Base-by-base conservation (phyloP, 2,888 invertebrate species). In the Hofmannophila pseudospretella region DNA sequence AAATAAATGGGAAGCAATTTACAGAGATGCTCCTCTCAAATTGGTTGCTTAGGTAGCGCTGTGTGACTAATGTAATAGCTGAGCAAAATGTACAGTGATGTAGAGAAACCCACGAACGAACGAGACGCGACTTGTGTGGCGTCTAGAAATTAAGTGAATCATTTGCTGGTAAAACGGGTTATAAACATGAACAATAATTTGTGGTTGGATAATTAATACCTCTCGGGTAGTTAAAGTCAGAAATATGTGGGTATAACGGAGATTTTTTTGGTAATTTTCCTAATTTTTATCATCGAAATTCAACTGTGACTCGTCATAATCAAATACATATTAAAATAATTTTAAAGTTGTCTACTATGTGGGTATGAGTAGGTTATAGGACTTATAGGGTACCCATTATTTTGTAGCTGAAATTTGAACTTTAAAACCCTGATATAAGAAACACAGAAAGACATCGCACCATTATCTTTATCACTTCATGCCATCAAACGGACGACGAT, bases 51-150 rank as follows among this genome's bases (percentile, higher is more conserved):
- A 49, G 45, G 41, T 34, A 42, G 39, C 46, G 38, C 44, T 46
- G 49, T 55, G 61, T 61, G 58, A 65, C 47, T 58, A 57, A 62
- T 62, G 52, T 45, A 47, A 59, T 50, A 49, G 49, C 45, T 50
- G 48, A 57, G 47, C 51, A 52, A 51, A 58, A 46, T 52, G 45
- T 51, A 57, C 56, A 58, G 45, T 61, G 57, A 59, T 52, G 51
- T 42, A 49, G 51, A 48, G 53, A 49, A 46, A 44, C 36, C 39
- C 30, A 34, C 41, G 31, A 34, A 7, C 23, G 35, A 22, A 19
- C 35, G 12, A 34, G 13, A 9, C 16, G 32, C 48, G 37, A 30
- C 38, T 43, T 47, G 51, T 52, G 52, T 50, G 56, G 50, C 34
- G 41, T 38, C 30, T 33, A 47, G 48, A 42, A 51, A 47, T 49